phyloP scores from a whole-genome alignment of 2,113 vertebrate species.

The Guaruba guarouba region DNA sequence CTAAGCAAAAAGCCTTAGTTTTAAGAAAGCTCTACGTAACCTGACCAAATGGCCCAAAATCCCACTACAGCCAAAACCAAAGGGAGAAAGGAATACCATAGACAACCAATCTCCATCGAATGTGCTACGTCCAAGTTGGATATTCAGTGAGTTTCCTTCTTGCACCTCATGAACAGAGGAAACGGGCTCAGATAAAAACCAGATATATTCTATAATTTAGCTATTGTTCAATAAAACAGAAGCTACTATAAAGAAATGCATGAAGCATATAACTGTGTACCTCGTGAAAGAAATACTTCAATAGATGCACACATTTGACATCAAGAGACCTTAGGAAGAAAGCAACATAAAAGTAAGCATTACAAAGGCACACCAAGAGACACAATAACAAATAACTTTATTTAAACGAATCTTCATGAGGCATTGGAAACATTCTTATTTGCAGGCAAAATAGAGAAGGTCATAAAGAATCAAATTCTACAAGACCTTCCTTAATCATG shows the following conservation, averaged over 20 bases:
- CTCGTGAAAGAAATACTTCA: rapidly evolving
- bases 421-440: background rate
- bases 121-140: rapidly evolving
- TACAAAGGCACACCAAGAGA: background rate
- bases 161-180: background rate
- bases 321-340: background rate
- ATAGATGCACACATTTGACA: background rate
- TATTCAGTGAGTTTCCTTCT: background rate
- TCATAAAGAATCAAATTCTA: background rate
- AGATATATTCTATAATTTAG: background rate
- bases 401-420: background rate
- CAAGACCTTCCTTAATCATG: background rate
- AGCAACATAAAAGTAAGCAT: background rate
- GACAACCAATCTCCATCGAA: background rate
- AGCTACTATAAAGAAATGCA: background rate
- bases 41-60: background rate
- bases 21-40: rapidly evolving
- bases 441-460: background rate
- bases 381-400: rapidly evolving
- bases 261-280: rapidly evolving
- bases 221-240: rapidly evolving
- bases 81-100: background rate
- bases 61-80: background rate
- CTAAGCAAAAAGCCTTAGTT: background rate
- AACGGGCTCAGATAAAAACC: background rate